phyloP scores from a whole-genome alignment of 2,797 vertebrate species.

The Morelia viridis region DNA sequence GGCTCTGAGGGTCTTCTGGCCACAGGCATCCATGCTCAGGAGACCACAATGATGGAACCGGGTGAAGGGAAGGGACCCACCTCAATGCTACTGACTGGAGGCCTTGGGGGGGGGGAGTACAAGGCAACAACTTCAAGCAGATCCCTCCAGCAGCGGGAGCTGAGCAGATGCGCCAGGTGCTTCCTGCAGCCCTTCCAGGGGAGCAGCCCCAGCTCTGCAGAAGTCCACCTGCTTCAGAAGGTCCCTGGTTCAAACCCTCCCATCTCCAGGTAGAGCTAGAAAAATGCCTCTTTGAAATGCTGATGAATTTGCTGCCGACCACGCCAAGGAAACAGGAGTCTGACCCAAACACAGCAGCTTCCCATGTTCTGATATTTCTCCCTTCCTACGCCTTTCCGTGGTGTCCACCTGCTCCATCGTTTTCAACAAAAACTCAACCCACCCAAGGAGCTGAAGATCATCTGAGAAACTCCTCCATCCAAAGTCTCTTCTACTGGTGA shows the following conservation, averaged over 20 bases:
- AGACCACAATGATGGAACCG: background rate
- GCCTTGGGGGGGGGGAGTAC: background rate
- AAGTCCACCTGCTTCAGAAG: background rate
- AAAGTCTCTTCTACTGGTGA: background rate
- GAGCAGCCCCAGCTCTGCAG: background rate
- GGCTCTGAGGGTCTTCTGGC: background rate
- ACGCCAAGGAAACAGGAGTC: too few species aligned
- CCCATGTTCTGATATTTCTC: background rate
- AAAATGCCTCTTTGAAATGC: background rate
- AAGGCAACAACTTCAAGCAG: background rate
- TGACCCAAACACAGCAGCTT: too few species aligned
- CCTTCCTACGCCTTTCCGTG: background rate
- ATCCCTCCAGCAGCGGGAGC: background rate
- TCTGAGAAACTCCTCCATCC: background rate
- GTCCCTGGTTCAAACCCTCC: background rate
- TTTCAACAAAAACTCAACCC: constrained; percentile 20
- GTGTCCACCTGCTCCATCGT: background rate
- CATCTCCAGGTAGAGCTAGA: background rate
- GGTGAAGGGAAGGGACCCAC: background rate
- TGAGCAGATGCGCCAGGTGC: too few species aligned
- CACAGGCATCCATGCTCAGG: background rate
- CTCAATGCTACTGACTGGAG: background rate
- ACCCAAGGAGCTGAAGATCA: constrained; percentile 19
- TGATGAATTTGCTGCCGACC: background rate
- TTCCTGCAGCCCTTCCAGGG: background rate